Percentiles rank a stretch among this genome's conserved stretches.
Evolutionary conservation across 2,113 vertebrate genomes (phyloP).

Genomic region (Sminthopsis crassicaudata): DNA sequence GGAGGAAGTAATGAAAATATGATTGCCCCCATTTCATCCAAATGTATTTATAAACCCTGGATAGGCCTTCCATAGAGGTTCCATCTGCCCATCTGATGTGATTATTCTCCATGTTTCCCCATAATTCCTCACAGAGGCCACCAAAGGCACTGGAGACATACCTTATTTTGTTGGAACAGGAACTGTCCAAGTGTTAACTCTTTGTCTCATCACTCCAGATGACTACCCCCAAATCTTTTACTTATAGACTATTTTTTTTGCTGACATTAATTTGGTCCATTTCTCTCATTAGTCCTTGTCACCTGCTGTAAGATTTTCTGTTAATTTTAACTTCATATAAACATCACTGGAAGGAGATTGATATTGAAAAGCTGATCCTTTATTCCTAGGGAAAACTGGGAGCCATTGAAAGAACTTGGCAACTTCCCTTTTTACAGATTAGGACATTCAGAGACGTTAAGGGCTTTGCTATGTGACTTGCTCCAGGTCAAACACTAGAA

Average conservation of each 20-base stretch:
- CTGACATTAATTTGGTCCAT: not conserved
- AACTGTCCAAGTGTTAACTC: not conserved
- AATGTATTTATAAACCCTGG: not conserved
- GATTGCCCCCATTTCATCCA: not conserved
- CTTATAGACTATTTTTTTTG: not conserved
- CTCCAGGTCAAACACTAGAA: not conserved
- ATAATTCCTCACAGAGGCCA: too few species aligned
- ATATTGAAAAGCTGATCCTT: not conserved
- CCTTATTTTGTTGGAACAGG: not conserved
- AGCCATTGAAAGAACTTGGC: not conserved
- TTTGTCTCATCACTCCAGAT: not conserved
- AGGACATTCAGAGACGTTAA: not conserved
- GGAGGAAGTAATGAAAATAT: not conserved
- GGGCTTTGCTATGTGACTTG: not conserved
- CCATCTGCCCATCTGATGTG: not conserved
- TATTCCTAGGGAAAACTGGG: not conserved
- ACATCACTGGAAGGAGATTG: not conserved
- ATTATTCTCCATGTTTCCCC: not conserved
- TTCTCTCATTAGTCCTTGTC: not conserved
- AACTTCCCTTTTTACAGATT: not conserved
- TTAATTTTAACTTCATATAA: not conserved
- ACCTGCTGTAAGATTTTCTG: not conserved
- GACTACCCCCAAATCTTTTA: not conserved
- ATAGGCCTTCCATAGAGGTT: not conserved
- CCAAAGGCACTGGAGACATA: not conserved